Base-by-base conservation (phyloP, 30 jellyfish, hydroid and myxozoan genomes). In the Catostylus mosaicus region DNA sequence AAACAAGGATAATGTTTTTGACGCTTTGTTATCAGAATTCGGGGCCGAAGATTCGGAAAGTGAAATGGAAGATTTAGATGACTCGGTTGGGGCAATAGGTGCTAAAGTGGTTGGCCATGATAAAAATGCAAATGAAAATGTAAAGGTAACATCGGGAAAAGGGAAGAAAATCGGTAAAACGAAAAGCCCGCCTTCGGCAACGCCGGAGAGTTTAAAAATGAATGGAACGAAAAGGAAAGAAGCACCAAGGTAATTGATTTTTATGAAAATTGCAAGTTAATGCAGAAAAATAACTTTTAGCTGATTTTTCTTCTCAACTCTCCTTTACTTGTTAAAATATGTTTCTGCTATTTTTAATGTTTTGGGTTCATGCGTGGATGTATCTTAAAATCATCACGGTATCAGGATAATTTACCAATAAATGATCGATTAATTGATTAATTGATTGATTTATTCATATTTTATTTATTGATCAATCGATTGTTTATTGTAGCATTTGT, bases 1-100 rank as follows among this genome's bases (percentile, higher is more conserved):
- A 18, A 79, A 37, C 64, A 89, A 89, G 32, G 97, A 67, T 12
- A 64, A 20, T 0, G 71, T 60, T 0, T 67, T 84, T 0, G 90
- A 87, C 57, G 96, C 96, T 20, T 79, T 93, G 31, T 33, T 93
- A 63, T 73, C 87, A 33, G 98, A 93, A 61, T 72, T 78, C 46
- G 87, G 87, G 10, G 88, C 84, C 18, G 95, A 86, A 34, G 76
- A 52, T 34, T 80, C 96, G 61, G 86, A 78, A 30, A 67, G 93
- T 45, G 96, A 76, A 18, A 88, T 70, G 12, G 96, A 87, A 16
- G 95, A 80, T 16, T 40, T 77, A 34, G 90, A 62, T 45, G 87
- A 76, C 7, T 32, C 86, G n/a, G 43, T 62, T 20, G 71, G 71
- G 9, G 62, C 60, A 9, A 46, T 63, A 61, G 66, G 64, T 35